Conservation (phyloP, 2,797 vertebrate species). For the Helicolenus hilgendorfi region DNA sequence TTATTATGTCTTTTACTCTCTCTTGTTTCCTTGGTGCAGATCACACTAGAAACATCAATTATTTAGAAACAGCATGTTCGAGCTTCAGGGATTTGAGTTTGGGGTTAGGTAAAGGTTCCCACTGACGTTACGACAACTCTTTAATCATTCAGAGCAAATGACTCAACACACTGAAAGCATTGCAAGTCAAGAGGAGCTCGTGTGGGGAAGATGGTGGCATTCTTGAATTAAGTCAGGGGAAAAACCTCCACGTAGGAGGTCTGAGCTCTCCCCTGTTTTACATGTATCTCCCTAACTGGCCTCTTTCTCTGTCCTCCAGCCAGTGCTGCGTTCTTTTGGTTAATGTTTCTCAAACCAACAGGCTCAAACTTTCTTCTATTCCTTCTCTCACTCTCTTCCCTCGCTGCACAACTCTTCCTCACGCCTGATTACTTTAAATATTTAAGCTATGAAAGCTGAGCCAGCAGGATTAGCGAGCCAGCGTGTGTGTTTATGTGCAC, state of each 20-base stretch:
- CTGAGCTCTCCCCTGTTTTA: background rate
- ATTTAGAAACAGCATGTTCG: slow-evolving; percentile 28
- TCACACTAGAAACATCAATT: slow-evolving; percentile 16
- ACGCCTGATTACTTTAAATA: slow-evolving; percentile 57
- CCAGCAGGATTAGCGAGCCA: background rate
- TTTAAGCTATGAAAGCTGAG: slow-evolving; percentile 52
- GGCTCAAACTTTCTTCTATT: background rate
- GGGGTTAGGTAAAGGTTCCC: background rate
- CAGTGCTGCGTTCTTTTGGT: background rate
- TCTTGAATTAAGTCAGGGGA: background rate
- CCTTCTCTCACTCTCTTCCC: background rate
- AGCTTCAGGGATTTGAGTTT: slow-evolving; percentile 1
- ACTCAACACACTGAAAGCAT: slow-evolving; percentile 10
- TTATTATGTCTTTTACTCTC: background rate
- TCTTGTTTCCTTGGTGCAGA: background rate
- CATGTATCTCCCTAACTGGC: background rate
- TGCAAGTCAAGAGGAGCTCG: background rate
- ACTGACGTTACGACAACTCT: background rate
- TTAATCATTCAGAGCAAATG: slow-evolving; percentile 53
- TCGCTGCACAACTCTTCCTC: background rate
- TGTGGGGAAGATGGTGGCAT: too few species aligned
- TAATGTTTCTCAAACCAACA: background rate
- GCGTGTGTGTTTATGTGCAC: background rate
- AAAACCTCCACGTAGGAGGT: background rate
- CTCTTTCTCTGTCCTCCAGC: background rate